Evolutionary conservation across 2,797 vertebrate genomes (phyloP).

Genomic region (Enteromius paludinosus): DNA sequence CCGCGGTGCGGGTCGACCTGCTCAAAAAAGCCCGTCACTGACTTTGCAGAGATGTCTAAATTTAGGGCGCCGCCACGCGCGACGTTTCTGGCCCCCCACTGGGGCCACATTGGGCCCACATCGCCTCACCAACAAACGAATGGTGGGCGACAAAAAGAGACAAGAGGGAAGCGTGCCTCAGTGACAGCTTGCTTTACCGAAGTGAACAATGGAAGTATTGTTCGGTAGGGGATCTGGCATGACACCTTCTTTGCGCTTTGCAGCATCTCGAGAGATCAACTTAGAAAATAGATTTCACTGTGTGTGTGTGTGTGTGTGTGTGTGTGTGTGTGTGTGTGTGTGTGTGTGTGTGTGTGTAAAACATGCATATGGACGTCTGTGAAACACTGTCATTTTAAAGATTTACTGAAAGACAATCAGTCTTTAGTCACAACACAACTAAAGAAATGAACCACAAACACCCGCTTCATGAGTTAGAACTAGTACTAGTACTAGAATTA

Average conservation of each 20-base stretch:
- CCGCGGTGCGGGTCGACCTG: background rate
- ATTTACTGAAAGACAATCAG: constrained; percentile 9
- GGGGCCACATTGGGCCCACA: constrained; percentile 78
- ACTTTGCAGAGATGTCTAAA: constrained; percentile 70
- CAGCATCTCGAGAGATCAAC: constrained; percentile 80
- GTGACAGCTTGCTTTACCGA: constrained; percentile 79
- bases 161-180: constrained; percentile 54
- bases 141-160: constrained; percentile 77
- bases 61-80: constrained; percentile 76
- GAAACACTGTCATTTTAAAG: constrained; percentile 30
- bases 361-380: constrained; percentile 40
- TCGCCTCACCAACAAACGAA: constrained; percentile 76
- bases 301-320: constrained; percentile 60
- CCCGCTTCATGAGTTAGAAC: background rate
- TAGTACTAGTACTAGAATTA: background rate
- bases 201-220: constrained; percentile 85
- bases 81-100: constrained; percentile 74
- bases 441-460: background rate
- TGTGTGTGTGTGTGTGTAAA: constrained; percentile 62
- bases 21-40: constrained; percentile 47
- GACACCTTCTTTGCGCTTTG: constrained; percentile 66
- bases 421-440: background rate
- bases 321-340: constrained; percentile 60
- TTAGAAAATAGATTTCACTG: constrained; percentile 78
- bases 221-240: constrained; percentile 82